phyloP scores from a whole-genome alignment of 1,140 invertebrate species.

The Lanistes nyassanus region DNA sequence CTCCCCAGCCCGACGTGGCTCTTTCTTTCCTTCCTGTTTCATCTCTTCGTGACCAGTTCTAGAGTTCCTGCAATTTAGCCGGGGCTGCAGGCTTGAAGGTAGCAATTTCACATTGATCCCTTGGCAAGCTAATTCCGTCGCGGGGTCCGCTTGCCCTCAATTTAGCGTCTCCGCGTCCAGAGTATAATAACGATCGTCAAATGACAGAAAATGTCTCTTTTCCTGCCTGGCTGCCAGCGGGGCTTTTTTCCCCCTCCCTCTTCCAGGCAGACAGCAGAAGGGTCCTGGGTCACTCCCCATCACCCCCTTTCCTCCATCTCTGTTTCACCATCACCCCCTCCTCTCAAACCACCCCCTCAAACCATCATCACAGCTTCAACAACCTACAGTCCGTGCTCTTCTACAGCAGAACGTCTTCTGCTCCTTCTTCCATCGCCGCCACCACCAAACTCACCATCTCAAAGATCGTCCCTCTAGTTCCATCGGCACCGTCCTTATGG shows the following conservation, averaged over 20 bases:
- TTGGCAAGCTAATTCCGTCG: background rate
- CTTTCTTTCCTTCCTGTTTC: background rate
- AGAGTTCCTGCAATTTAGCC: slow-evolving; percentile 15
- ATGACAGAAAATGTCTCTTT: slow-evolving; percentile 19
- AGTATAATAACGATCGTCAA: slow-evolving; percentile 16
- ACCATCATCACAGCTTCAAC: background rate
- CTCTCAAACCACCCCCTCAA: background rate
- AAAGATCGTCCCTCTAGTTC: too few relatives aligned
- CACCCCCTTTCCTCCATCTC: background rate
- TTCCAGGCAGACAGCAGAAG: background rate
- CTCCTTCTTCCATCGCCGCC: too few relatives aligned
- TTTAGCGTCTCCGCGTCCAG: slow-evolving; percentile 8
- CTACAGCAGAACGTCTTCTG: too few relatives aligned
- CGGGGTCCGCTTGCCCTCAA: background rate
- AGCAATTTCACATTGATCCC: slow-evolving; percentile 20
- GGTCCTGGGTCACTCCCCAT: background rate
- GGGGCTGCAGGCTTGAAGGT: background rate
- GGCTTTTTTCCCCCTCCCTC: background rate
- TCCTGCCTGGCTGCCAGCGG: slow-evolving; percentile 9
- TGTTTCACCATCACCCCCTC: background rate
- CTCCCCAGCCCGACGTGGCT: background rate
- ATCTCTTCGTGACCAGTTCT: slow-evolving; percentile 17
- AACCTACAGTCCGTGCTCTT: too few relatives aligned
- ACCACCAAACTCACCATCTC: too few relatives aligned
- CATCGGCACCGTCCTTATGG: too few relatives aligned